Evolutionary conservation across 2,113 vertebrate species (phyloP).

Genomic region (Elachura formosa): DNA sequence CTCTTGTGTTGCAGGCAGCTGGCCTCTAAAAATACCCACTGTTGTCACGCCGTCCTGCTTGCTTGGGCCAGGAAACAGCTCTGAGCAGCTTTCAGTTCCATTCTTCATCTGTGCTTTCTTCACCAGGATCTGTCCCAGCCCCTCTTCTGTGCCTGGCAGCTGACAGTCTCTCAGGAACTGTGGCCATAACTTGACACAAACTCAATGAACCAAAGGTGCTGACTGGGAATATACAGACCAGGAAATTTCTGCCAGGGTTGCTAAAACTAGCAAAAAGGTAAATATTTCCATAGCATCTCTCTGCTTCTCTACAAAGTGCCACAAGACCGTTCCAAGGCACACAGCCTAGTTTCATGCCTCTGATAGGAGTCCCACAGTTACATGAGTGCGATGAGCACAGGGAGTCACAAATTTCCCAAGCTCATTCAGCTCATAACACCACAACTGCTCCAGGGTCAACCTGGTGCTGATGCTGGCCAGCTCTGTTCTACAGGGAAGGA

Average conservation of each 20-base stretch:
- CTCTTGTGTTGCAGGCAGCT: constrained; percentile 37
- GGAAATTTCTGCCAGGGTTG: not conserved
- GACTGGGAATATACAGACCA: not conserved
- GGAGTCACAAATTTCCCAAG: not conserved
- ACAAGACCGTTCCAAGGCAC: fast-evolving
- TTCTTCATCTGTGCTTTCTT: not conserved
- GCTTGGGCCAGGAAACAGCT: constrained; percentile 14
- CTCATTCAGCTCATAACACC: fast-evolving
- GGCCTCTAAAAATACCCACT: constrained; percentile 58
- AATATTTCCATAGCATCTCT: not conserved
- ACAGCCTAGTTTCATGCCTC: fast-evolving
- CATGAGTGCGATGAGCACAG: fast-evolving
- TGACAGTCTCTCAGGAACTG: not conserved
- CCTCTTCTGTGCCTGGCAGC: not conserved
- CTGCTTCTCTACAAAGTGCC: not conserved
- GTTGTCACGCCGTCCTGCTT: not conserved
- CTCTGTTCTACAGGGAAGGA: not conserved
- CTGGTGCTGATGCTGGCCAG: not conserved
- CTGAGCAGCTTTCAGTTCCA: not conserved
- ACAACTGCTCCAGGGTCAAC: not conserved
- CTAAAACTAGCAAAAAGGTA: not conserved
- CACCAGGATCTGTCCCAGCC: not conserved
- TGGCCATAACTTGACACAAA: not conserved
- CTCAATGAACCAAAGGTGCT: fast-evolving
- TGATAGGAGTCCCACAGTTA: not conserved